Evolutionary conservation across 2,113 vertebrate species (phyloP), one percentile per base, ranked within the genome.

Genomic region (Otus sunia): DNA sequence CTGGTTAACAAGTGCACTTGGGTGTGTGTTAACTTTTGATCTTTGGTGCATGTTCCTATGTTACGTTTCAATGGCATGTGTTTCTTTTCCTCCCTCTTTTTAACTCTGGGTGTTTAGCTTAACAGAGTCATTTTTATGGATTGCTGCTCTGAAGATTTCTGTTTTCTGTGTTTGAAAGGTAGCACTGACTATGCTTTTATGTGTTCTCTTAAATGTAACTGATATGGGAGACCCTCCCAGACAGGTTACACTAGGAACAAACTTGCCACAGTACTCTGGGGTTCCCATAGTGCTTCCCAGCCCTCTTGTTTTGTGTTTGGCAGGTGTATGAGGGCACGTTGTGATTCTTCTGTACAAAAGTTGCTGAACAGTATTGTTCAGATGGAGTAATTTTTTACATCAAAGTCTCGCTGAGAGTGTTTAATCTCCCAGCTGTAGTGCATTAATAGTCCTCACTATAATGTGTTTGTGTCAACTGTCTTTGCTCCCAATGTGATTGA

Each of bases 351-450:
- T 37, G 2, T 37, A 55, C 72, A 32, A 15, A 83, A 96, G 81
- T 69, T 82, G n/a, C 72, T 68, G 20, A 93, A 36, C 53, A 60
- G 17, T 21, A 5, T 39, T 72, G 78, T 52, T 95, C 73, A 60
- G 18, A 55, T 41, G 30, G 36, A 85, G 85, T 69, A 7, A 52
- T 84, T 89, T 63, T 55, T 86, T 91, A 45, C 84, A 77, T 67
- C 73, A 59, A 77, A 56, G 84, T 55, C 64, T 74, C 80, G n/a
- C 88, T 92, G 83, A 88, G 77, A 34, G 59, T 92, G 66, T 96
- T 96, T 96, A 95, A 92, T 92, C 90, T 96, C 71, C 76, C 69
- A 37, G 66, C 88, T 94, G 91, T 69, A 82, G 71, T 81, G 77
- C 86, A 73, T 94, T 94, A 88, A 77, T 81, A 90, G 81, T 93